Conservation (phyloP, 2,113 vertebrate species). For the Orientallactaga bullata region DNA sequence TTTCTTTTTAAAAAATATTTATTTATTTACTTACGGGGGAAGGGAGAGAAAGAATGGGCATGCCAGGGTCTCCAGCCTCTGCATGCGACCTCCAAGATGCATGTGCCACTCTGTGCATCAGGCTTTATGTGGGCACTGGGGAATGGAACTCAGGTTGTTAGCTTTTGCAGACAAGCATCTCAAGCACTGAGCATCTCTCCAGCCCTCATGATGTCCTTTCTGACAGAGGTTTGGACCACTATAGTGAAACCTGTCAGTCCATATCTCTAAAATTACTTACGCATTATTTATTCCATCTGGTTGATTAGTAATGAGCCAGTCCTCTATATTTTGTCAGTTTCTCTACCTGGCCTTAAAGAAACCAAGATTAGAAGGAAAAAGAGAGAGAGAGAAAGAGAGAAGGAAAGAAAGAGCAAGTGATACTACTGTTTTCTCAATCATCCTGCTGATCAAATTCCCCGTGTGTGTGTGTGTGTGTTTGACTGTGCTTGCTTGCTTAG, state of each 20-base stretch:
- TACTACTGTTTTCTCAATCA: neutral
- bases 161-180: no score
- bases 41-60: no score
- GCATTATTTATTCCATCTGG: conserved; percentile 7
- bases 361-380: neutral
- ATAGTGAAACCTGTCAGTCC: conserved; percentile 2
- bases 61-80: no score
- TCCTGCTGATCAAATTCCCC: no score
- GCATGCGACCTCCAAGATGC: neutral
- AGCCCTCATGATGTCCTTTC: neutral
- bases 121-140: no score
- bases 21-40: no score
- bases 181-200: no score
- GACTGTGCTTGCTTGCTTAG: neutral
- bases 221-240: conserved; percentile 16
- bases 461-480: no score
- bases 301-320: conserved; percentile 28
- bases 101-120: no score
- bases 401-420: no score
- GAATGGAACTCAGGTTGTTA: no score
- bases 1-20: no score
- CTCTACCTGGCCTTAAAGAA: conserved; percentile 19
- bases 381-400: neutral
- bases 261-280: conserved; percentile 53
- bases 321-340: conserved; percentile 29